Base-by-base conservation (phyloP, 1,140 invertebrate genomes). In the Tyrophagus putrescentiae region DNA sequence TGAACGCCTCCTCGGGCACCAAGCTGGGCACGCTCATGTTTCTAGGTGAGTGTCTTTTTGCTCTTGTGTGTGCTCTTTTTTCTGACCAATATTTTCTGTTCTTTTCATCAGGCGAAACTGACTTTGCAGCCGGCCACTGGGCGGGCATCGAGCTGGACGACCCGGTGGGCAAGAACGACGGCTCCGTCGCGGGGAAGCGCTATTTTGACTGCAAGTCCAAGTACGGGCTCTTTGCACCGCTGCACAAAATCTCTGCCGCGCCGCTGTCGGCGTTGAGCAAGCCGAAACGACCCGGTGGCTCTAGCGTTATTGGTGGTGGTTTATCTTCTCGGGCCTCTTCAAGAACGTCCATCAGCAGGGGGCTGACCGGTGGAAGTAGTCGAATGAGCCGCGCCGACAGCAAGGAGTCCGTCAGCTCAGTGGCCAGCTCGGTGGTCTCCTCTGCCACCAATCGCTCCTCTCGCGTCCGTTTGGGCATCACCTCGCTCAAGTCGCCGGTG, bases 61-160 rank as follows among this genome's bases (percentile, higher is more conserved):
- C 7, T 29, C 45, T 48, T 48, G 23, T 21, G 23, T 48, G 7
- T 25, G 23, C 36, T 39, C 21, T 39, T 39, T 39, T 13, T 48
- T 7, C 45, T 48, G 7, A 48, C 31, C 31, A 25, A n/a, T 39
- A 39, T 39, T 39, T 39, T 21, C 21, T 39, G 36, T 39, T 48
- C 7, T 25, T 48, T 48, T 48, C 21, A 39, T 39, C 18, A 48
- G 45, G 45, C 25, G 52, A 54, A 27, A 87, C 90, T 36, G 84
- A 91, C 62, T 96, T 96, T 73, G 88, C 90, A 9, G 69, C 80
- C 23, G 91, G 92, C 18, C 81, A 89, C 65, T 96, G 91, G 91
- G 91, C 86, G 61, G 93, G 93, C 16, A 84, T 97, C 25, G 90
- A 96, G 73, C 75, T 97, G 62, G 90, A 95, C 70, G 90, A 94